Evolutionary conservation across 2,888 invertebrate species (phyloP).

Genomic region (Uloborus plumipes): DNA sequence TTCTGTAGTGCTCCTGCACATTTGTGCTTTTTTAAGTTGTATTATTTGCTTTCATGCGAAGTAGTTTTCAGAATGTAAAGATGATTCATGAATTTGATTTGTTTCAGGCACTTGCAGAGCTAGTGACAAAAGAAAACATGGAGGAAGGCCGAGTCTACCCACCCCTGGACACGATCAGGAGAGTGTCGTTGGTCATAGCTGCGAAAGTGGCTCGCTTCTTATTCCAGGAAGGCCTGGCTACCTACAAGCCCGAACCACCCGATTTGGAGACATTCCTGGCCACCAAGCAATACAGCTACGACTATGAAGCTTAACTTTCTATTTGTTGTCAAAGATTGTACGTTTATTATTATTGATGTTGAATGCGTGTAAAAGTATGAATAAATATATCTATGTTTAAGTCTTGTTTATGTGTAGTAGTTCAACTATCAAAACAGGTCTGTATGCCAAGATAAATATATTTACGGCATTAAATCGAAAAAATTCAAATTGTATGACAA

Average conservation of each 20-base stretch:
- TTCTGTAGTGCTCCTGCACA: no score
- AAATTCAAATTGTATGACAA: no score
- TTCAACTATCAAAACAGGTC: no score
- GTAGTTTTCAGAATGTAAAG: not conserved
- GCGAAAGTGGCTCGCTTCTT: conserved; percentile 84
- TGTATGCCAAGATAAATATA: no score
- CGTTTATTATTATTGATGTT: no score
- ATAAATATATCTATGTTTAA: no score
- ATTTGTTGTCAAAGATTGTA: no score
- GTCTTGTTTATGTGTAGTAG: no score
- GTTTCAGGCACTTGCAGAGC: conserved; percentile 81
- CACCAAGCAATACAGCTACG: conserved; percentile 72
- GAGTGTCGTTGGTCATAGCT: conserved; percentile 91
- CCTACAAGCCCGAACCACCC: conserved; percentile 74
- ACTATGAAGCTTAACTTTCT: conserved; percentile 70
- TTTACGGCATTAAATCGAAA: no score
- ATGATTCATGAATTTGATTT: not conserved
- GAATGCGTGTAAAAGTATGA: no score
- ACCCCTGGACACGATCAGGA: conserved; percentile 84
- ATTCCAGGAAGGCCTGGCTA: conserved; percentile 77
- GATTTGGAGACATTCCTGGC: conserved; percentile 74
- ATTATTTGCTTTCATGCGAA: no score
- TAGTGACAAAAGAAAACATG: conserved; percentile 86
- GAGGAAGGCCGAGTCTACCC: conserved; percentile 91
- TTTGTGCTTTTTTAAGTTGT: no score